Conservation (phyloP, 2,113 vertebrate genomes). For the Oceanodroma tethys region DNA sequence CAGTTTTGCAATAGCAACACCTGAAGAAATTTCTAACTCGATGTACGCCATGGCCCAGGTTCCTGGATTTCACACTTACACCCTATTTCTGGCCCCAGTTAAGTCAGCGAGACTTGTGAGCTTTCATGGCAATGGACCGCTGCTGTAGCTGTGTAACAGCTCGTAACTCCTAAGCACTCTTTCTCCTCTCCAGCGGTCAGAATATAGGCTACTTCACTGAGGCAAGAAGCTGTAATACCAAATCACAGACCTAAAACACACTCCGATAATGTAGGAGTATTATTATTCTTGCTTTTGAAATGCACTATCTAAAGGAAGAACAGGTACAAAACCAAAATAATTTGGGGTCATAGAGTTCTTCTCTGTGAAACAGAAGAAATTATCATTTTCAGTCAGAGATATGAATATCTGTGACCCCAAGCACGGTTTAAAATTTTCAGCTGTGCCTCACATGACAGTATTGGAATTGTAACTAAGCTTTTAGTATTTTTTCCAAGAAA, state of each 20-base stretch:
- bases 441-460: background rate
- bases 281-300: background rate
- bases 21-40: background rate
- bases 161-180: background rate
- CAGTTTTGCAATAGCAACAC: background rate
- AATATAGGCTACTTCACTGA: background rate
- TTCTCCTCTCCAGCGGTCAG: background rate
- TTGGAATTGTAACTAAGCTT: background rate
- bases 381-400: background rate
- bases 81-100: background rate
- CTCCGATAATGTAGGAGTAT: background rate
- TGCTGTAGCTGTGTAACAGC: background rate
- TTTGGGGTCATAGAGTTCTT: background rate
- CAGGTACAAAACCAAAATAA: background rate
- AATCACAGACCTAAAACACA: background rate
- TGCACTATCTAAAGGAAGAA: background rate
- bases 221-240: background rate
- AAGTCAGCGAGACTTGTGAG: background rate
- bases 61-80: background rate
- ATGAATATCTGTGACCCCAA: background rate
- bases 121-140: background rate
- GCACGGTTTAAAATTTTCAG: background rate
- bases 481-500: background rate
- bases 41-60: accelerated
- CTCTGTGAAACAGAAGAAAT: background rate